Percentiles rank a stretch among this genome's conserved stretches.
phyloP scores from a whole-genome alignment of 92 coral and sea anemone species.

The Porites lobata region DNA sequence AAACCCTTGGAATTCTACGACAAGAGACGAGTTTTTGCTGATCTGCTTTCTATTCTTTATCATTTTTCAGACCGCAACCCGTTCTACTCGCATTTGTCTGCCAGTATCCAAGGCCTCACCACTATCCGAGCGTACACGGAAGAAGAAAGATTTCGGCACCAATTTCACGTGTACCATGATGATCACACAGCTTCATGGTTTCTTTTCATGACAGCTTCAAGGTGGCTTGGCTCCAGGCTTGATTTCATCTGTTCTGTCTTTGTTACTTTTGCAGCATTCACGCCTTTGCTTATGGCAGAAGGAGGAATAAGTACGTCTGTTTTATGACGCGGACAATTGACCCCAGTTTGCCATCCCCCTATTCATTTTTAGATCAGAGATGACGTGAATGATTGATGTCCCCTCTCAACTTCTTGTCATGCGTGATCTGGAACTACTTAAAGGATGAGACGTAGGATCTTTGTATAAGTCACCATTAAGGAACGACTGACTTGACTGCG shows the following conservation, averaged over 20 bases:
- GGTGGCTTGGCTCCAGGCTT: constrained; percentile 86
- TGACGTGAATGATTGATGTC: too few relatives aligned
- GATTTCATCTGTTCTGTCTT: constrained; percentile 78
- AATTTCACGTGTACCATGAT: constrained; percentile 70
- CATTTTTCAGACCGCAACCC: constrained; percentile 91
- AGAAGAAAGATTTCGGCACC: constrained; percentile 69
- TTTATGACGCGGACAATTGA: not conserved
- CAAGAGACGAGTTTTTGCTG: not conserved
- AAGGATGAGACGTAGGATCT: too few relatives aligned
- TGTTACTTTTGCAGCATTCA: constrained; percentile 62
- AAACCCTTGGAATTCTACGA: too few relatives aligned
- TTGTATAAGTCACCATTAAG: too few relatives aligned
- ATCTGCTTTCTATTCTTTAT: not conserved
- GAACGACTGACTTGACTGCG: too few relatives aligned
- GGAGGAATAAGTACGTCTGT: constrained; percentile 72
- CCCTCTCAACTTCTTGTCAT: too few relatives aligned
- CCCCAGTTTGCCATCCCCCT: too few relatives aligned
- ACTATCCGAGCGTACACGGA: constrained; percentile 87
- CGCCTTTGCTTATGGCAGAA: constrained; percentile 74
- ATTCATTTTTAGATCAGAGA: too few relatives aligned
- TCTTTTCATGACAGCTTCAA: constrained; percentile 57
- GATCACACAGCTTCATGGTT: constrained; percentile 82
- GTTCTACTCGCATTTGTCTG: constrained; percentile 93
- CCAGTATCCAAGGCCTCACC: constrained; percentile 87
- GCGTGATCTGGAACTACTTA: too few relatives aligned